These are phyloP conservation scores for Hyles vespertilio DNA, from an alignment of 1,140 invertebrate species.

Conservation along the genomic window DNA sequence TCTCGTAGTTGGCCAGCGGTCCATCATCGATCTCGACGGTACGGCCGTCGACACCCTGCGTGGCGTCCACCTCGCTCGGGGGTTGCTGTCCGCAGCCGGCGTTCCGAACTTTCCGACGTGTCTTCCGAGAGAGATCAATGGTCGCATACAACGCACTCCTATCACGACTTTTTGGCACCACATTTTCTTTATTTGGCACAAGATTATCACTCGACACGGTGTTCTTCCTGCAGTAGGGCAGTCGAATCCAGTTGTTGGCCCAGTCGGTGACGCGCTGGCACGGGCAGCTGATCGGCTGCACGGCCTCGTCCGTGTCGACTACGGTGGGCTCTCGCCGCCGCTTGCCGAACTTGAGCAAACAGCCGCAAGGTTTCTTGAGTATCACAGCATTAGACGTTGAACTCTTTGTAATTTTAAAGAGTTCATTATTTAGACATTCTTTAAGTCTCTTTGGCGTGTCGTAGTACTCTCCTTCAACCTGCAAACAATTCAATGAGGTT, in stretches of 20 bases:
- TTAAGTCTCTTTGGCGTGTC: constrained; percentile 87
- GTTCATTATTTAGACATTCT: constrained; percentile 79
- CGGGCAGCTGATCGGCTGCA: constrained; percentile 72
- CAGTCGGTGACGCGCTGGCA: constrained; percentile 81
- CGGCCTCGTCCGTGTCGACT: constrained; percentile 56
- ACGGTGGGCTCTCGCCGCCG: constrained; percentile 63
- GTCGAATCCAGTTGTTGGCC: constrained; percentile 78
- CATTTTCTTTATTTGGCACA: constrained; percentile 73
- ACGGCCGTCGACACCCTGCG: constrained; percentile 16
- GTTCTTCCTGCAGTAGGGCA: constrained; percentile 77
- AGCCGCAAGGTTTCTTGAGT: constrained; percentile 79
- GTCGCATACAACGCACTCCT: constrained; percentile 81
- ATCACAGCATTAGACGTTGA: constrained; percentile 75
- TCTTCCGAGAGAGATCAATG: constrained; percentile 81
- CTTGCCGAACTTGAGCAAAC: constrained; percentile 73
- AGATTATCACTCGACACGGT: constrained; percentile 57
- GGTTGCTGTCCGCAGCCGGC: constrained; percentile 11
- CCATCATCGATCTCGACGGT: constrained; percentile 46
- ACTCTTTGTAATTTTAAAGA: constrained; percentile 78
- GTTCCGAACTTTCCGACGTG: constrained; percentile 59
- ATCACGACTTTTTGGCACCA: constrained; percentile 60
- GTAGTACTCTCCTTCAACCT: constrained; percentile 79
- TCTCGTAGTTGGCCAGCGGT: constrained; percentile 80
- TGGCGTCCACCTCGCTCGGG: constrained; percentile 12
- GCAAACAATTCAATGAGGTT: neutral